Percentiles rank a stretch among this genome's conserved stretches.
These are phyloP conservation scores for Nephrotoma flavescens DNA, from an alignment of 2,888 invertebrate genomes.

Conservation along the genomic window DNA sequence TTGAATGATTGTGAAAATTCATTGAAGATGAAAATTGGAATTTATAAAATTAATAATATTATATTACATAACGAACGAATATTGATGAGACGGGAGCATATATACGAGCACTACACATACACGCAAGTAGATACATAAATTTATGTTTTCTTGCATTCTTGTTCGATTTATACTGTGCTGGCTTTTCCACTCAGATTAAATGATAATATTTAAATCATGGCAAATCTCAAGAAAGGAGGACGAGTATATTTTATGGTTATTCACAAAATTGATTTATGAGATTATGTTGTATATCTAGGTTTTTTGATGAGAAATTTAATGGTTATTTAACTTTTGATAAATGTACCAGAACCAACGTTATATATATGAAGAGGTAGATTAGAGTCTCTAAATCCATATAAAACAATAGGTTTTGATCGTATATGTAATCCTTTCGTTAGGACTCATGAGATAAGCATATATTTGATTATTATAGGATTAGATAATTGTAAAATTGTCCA, in stretches of 20 bases:
- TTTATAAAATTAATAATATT: neutral
- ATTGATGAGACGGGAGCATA: neutral
- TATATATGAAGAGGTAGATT: neutral
- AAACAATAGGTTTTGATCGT: neutral
- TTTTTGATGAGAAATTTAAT: neutral
- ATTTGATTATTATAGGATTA: no score
- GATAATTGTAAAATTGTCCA: no score
- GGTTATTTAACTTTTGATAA: neutral
- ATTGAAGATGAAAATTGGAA: slow-evolving; percentile 4
- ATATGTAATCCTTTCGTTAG: neutral
- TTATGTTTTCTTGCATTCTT: neutral
- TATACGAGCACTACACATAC: neutral
- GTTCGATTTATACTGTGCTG: neutral
- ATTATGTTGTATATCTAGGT: neutral
- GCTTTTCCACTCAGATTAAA: neutral
- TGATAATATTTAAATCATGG: neutral
- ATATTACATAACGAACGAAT: neutral
- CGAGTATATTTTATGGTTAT: neutral
- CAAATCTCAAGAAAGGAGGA: neutral
- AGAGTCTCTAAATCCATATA: neutral
- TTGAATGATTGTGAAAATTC: slow-evolving; percentile 3
- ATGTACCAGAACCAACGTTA: neutral
- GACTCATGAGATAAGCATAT: neutral
- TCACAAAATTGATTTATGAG: neutral
- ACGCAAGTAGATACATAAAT: neutral